These are phyloP conservation scores for Chaetura pelagica DNA, from an alignment of 2,113 vertebrate species.

Conservation along the genomic window DNA sequence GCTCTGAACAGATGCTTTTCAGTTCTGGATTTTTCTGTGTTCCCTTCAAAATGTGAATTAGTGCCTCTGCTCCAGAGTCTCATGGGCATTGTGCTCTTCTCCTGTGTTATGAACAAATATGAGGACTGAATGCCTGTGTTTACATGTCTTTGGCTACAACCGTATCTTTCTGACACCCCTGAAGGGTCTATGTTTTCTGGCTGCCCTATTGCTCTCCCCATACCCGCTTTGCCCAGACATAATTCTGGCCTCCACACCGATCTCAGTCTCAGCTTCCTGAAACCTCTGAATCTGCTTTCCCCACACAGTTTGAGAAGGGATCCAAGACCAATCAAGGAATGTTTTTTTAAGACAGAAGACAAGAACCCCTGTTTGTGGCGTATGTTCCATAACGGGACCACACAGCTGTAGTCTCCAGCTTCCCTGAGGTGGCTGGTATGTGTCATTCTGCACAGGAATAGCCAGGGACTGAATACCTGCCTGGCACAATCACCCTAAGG, in stretches of 20 bases:
- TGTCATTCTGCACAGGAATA: neutral
- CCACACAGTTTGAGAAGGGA: neutral
- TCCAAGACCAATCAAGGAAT: neutral
- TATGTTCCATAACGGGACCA: rapidly evolving
- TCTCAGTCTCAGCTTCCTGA: neutral
- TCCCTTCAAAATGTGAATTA: neutral
- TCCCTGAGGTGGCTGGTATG: neutral
- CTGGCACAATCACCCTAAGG: neutral
- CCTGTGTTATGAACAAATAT: neutral
- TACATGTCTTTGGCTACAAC: neutral
- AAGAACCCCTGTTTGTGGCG: neutral
- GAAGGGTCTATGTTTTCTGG: neutral
- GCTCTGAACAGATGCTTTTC: neutral
- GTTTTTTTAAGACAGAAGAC: neutral
- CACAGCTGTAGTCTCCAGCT: neutral
- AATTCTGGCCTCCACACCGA: rapidly evolving
- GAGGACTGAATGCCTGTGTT: neutral
- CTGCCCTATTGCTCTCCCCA: neutral
- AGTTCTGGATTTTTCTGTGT: neutral
- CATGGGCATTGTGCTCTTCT: neutral
- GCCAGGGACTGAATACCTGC: neutral
- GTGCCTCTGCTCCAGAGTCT: neutral
- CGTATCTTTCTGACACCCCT: rapidly evolving
- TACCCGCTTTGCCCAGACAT: neutral
- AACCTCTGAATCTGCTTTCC: neutral